Percentiles rank a stretch among this genome's conserved stretches.
Evolutionary conservation across 2,797 vertebrate genomes (phyloP).

Genomic region (Lagocephalus sceleratus): DNA sequence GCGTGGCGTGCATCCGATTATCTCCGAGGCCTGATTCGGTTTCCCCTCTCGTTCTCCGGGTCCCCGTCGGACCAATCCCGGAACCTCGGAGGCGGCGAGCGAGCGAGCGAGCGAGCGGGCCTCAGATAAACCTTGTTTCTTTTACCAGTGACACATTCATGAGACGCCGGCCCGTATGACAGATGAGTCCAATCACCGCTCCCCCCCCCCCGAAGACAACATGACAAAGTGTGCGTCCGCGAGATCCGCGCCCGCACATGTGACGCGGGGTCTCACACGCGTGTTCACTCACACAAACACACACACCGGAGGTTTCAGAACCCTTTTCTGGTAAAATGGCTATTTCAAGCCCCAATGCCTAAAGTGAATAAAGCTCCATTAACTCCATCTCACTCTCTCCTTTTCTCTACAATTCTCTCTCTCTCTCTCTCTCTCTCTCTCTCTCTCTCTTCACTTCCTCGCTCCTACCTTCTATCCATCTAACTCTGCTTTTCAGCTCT

Average conservation of each 20-base stretch:
- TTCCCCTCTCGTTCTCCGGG: not conserved
- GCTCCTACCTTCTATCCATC: conserved; percentile 51
- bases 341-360: conserved; percentile 53
- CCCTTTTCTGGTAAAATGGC: conserved; percentile 44
- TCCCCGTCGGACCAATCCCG: conserved; percentile 24
- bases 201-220: conserved; percentile 1
- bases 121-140: conserved; percentile 26
- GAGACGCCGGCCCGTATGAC: conserved; percentile 1
- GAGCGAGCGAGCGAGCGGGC: not conserved
- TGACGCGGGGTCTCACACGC: conserved; percentile 25
- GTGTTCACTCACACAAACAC: conserved; percentile 3
- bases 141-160: conserved; percentile 23
- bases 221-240: conserved; percentile 5
- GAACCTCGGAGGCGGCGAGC: not conserved
- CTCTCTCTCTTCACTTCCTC: conserved; percentile 27
- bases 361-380: conserved; percentile 61
- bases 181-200: conserved; percentile 18
- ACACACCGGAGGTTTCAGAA: conserved; percentile 26
- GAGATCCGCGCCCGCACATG: conserved; percentile 26
- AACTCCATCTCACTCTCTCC: conserved; percentile 33
- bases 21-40: conserved; percentile 31
- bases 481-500: conserved; percentile 56
- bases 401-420: conserved; percentile 31
- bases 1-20: conserved; percentile 17
- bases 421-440: conserved; percentile 9